phyloP scores from a whole-genome alignment of 2,797 vertebrate genomes.

The Acanthurus lineatus region DNA sequence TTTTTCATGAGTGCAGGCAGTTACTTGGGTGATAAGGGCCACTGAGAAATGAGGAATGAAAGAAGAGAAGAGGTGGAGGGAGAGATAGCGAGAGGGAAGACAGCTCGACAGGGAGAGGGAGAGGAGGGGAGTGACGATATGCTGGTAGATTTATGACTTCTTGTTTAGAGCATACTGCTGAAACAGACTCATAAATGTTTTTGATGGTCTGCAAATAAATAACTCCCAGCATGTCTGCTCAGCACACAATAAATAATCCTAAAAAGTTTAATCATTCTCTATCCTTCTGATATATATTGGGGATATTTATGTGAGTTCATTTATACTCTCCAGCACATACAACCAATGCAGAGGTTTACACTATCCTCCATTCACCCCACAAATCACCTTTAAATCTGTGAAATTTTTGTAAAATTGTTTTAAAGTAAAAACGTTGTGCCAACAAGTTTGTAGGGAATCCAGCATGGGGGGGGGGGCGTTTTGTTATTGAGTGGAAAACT shows the following conservation, averaged over 20 bases:
- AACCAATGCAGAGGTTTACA: slow-evolving; percentile 2
- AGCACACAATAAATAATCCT: slow-evolving; percentile 81
- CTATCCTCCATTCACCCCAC: slow-evolving; percentile 32
- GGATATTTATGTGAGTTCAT: slow-evolving; percentile 68
- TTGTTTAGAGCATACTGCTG: slow-evolving; percentile 74
- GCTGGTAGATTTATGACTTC: slow-evolving; percentile 72
- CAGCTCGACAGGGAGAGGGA: slow-evolving; percentile 20
- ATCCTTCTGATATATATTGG: slow-evolving; percentile 62
- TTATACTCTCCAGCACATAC: slow-evolving; percentile 33
- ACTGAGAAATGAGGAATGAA: slow-evolving; percentile 54
- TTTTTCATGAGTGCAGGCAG: slow-evolving; percentile 60
- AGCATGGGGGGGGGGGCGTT: not conserved
- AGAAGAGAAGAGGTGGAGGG: slow-evolving; percentile 30
- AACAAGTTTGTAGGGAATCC: slow-evolving; percentile 29
- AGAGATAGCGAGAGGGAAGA: slow-evolving; percentile 34
- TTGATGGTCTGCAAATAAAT: slow-evolving; percentile 79
- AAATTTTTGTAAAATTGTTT: slow-evolving; percentile 28
- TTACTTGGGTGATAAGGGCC: slow-evolving; percentile 46
- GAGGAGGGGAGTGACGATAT: slow-evolving; percentile 50
- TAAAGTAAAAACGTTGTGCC: slow-evolving; percentile 36
- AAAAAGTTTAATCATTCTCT: slow-evolving; percentile 75
- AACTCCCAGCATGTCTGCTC: slow-evolving; percentile 73
- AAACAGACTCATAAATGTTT: slow-evolving; percentile 85
- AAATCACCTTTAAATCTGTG: slow-evolving; percentile 48
- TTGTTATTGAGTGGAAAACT: slow-evolving; percentile 32